These are phyloP conservation scores for Platalea minor DNA, from an alignment of 2,797 vertebrate genomes.

Conservation along the genomic window DNA sequence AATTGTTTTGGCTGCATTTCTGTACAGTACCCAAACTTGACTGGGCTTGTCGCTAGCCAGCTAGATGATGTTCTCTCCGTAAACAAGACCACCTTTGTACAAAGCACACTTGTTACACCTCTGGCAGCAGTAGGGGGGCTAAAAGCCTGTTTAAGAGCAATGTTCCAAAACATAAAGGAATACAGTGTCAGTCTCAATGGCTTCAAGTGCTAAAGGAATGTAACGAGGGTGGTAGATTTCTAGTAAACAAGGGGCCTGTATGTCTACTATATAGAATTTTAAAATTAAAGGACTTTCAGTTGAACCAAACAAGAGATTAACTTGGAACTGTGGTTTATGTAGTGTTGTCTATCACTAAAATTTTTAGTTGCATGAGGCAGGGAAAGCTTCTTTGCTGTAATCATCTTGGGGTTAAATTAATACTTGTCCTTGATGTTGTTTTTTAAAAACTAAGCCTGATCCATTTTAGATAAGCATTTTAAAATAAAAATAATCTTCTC, in stretches of 20 bases:
- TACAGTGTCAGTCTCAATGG: neutral
- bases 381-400: neutral
- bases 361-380: neutral
- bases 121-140: neutral
- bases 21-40: neutral
- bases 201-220: neutral
- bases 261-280: neutral
- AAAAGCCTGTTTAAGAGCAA: neutral
- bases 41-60: neutral
- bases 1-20: neutral
- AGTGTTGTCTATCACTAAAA: neutral
- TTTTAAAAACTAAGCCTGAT: neutral
- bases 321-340: neutral
- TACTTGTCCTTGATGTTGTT: neutral
- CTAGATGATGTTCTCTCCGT: neutral
- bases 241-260: neutral
- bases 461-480: neutral
- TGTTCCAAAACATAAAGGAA: neutral
- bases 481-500: neutral
- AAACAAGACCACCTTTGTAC: neutral
- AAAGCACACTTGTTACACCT: neutral
- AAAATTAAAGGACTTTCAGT: neutral
- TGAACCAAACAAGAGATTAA: neutral
- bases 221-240: neutral
- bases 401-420: neutral